phyloP scores from a whole-genome alignment of 2,797 vertebrate species.

The Lagodon rhomboides region DNA sequence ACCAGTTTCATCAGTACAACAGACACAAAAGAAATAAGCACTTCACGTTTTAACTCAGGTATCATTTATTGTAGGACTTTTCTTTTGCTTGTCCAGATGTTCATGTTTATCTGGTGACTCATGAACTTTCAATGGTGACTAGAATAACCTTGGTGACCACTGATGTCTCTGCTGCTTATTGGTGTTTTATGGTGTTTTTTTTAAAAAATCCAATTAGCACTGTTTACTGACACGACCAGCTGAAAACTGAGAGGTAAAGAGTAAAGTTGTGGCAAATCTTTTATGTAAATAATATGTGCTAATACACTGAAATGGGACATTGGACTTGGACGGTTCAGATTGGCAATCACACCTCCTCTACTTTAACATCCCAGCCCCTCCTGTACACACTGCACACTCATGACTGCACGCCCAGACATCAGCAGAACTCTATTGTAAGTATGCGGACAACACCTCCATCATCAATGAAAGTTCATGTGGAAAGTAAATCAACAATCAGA shows the following conservation, averaged over 20 bases:
- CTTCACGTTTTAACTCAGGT: neutral
- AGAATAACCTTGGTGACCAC: neutral
- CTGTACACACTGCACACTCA: too few relatives aligned
- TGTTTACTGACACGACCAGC: neutral
- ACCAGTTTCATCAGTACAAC: neutral
- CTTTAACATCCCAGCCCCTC: too few relatives aligned
- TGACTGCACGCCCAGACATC: too few relatives aligned
- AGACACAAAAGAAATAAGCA: neutral
- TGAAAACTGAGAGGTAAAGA: neutral
- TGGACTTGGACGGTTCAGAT: too few relatives aligned
- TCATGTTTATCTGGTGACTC: conserved; percentile 4
- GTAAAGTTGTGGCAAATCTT: neutral
- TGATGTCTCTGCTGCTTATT: neutral
- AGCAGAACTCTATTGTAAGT: too few relatives aligned
- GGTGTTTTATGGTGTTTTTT: neutral
- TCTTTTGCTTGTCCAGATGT: conserved; percentile 6
- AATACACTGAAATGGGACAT: too few relatives aligned
- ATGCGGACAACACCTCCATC: too few relatives aligned
- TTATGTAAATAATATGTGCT: neutral
- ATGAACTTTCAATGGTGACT: neutral
- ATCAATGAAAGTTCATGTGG: too few relatives aligned
- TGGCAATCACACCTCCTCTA: too few relatives aligned
- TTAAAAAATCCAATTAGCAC: neutral
- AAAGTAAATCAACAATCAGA: too few relatives aligned
- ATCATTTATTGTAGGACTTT: neutral